Evolutionary conservation across 2,113 vertebrate genomes (phyloP), one percentile per base, ranked within the genome.

Genomic region (Baryphthengus martii): DNA sequence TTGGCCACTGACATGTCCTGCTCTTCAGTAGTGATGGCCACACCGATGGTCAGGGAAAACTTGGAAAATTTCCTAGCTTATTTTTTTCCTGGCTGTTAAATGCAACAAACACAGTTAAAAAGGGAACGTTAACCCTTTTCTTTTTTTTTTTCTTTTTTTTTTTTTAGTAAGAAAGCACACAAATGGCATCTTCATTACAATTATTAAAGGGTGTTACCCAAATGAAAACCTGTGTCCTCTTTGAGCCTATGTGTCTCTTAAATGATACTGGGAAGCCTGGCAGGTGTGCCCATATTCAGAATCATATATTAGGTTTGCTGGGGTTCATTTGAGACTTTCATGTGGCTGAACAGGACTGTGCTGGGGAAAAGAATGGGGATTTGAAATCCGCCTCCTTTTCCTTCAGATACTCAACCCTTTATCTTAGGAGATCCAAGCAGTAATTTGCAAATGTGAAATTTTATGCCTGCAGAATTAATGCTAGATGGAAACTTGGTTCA

Each of bases 41-140:
- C 25, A 16, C 24, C 1, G 14, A 63, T 13, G 23, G 24, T 49
- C 47, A 24, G 55, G 6, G 26, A 14, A 49, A 53, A 35, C 23
- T 28, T 31, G 49, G 35, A 29, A 49, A 50, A 55, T 17, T 24
- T 40, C 19, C 21, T 66, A 33, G 13, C 33, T 37, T 78, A 17
- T 25, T 44, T 25, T 44, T 67, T 66, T 68, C 40, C 12, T 70
- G 56, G 29, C 16, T 59, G 20, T 63, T 75, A 25, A 75, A 45
- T 16, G 23, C 28, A 82, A 35, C 17, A 74, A 28, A 24, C n/a
- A 5, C 6, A n/a, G 55, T 74, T 55, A 25, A 7, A 70, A 44
- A 74, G 28, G 40, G 17, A 72, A 31, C 1, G 1, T 3, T 2
- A 55, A 24, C 13, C 3, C 1, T 16, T 74, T n/a, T n/a, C n/a